Evolutionary conservation across 2,888 invertebrate genomes (phyloP).

Genomic region (Platycnemis pennipes): DNA sequence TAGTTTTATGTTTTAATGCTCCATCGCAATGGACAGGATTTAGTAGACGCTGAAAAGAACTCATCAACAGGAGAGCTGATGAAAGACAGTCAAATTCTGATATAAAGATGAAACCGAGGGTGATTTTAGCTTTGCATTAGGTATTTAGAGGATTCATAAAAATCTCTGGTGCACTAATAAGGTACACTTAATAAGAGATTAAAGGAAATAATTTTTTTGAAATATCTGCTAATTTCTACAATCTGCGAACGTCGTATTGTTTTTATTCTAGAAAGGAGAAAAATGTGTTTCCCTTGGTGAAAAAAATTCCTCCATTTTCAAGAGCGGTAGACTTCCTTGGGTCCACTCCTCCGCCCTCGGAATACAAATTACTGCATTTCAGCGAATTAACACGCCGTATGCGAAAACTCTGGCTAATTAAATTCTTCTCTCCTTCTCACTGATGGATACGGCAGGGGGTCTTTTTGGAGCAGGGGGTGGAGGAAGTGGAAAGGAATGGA

Average conservation of each 20-base stretch:
- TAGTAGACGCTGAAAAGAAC: too few relatives aligned
- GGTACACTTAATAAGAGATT: not conserved
- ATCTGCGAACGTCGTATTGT: not conserved
- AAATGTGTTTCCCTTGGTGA: not conserved
- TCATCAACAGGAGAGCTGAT: too few relatives aligned
- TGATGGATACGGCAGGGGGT: constrained; percentile 59
- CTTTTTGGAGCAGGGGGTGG: constrained; percentile 64
- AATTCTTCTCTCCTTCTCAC: constrained; percentile 21
- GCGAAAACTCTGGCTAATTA: constrained; percentile 58
- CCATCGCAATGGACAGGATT: too few relatives aligned
- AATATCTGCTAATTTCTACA: not conserved
- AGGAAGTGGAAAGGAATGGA: not conserved
- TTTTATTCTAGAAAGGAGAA: not conserved
- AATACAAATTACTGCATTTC: constrained; percentile 62
- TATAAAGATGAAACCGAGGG: too few relatives aligned
- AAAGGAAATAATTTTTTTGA: not conserved
- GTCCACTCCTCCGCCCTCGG: not conserved
- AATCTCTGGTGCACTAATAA: too few relatives aligned
- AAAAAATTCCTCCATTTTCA: not conserved
- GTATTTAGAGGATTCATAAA: too few relatives aligned
- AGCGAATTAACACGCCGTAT: constrained; percentile 60
- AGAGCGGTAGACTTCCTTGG: not conserved
- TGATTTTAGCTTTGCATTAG: too few relatives aligned
- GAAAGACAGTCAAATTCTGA: too few relatives aligned
- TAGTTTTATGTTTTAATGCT: too few relatives aligned